These are phyloP conservation scores for Cantharis rufa DNA, from an alignment of 2,888 invertebrate species.

Conservation along the genomic window DNA sequence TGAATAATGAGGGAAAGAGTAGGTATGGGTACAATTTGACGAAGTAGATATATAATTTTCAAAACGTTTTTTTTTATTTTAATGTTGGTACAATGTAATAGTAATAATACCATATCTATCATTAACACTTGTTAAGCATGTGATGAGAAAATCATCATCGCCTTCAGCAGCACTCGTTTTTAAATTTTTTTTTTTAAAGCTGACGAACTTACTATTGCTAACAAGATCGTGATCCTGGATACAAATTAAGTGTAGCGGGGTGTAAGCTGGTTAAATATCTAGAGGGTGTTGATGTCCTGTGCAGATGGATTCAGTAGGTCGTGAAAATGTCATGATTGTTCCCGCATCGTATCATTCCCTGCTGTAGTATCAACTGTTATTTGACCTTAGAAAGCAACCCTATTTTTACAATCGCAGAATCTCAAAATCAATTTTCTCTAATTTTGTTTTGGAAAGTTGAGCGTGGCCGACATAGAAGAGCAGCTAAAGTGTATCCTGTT, in stretches of 20 bases:
- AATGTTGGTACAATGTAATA: background rate
- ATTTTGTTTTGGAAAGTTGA: background rate
- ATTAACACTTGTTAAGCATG: too few relatives aligned
- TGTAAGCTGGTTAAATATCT: slow-evolving; percentile 23
- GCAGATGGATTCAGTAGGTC: slow-evolving; percentile 38
- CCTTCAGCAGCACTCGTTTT: too few relatives aligned
- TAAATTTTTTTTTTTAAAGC: background rate
- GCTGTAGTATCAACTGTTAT: slow-evolving; percentile 25
- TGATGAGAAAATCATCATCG: background rate
- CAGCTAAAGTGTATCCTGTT: background rate
- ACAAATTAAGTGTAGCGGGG: slow-evolving; percentile 27
- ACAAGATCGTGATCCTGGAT: slow-evolving; percentile 4
- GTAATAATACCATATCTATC: too few relatives aligned
- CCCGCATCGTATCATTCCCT: slow-evolving; percentile 34
- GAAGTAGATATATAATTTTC: background rate
- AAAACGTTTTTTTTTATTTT: background rate
- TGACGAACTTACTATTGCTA: background rate
- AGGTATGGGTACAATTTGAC: background rate
- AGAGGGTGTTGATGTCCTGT: slow-evolving; percentile 39
- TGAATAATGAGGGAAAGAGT: background rate
- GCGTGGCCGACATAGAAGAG: background rate
- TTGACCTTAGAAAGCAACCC: slow-evolving; percentile 10
- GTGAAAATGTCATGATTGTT: slow-evolving; percentile 40
- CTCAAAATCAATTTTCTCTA: background rate
- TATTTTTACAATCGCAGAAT: background rate